Percentiles rank a stretch among this genome's conserved stretches.
Evolutionary conservation across 1,140 invertebrate species (phyloP).

Genomic region (Drosophila kurseongensis): DNA sequence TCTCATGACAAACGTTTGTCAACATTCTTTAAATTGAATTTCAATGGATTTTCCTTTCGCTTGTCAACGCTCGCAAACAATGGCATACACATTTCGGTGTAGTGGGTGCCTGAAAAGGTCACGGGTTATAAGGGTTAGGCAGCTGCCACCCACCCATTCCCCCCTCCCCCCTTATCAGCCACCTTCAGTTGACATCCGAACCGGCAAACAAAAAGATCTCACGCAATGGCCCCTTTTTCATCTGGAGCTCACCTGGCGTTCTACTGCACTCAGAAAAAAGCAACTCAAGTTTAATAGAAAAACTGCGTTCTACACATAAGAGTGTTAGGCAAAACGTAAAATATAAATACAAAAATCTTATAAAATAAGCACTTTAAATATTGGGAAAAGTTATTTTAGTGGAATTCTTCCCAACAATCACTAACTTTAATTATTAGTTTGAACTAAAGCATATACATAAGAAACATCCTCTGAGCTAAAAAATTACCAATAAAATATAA

Average conservation of each 20-base stretch:
- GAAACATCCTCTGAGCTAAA: too few relatives aligned
- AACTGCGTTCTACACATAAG: too few relatives aligned
- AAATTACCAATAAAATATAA: too few relatives aligned
- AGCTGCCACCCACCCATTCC: constrained; percentile 11
- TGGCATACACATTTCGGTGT: constrained; percentile 8
- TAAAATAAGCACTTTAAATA: too few relatives aligned
- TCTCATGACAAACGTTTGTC: constrained; percentile 63
- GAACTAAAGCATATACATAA: too few relatives aligned
- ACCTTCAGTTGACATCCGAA: constrained; percentile 45
- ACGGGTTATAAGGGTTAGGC: constrained; percentile 62
- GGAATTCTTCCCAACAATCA: too few relatives aligned
- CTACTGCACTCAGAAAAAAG: constrained; percentile 15
- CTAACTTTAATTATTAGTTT: too few relatives aligned
- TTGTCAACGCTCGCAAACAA: constrained; percentile 55
- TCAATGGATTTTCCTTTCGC: constrained; percentile 65
- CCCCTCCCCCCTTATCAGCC: background rate
- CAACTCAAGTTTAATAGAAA: background rate
- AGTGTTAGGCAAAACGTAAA: too few relatives aligned
- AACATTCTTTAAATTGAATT: constrained; percentile 66
- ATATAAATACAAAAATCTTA: too few relatives aligned
- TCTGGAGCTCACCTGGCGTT: constrained; percentile 5
- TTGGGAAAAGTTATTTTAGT: too few relatives aligned
- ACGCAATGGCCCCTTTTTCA: constrained; percentile 18
- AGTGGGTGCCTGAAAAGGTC: constrained; percentile 43
- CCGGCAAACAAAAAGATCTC: constrained; percentile 56